Base-by-base conservation (phyloP, 2,113 vertebrate genomes). In the Aegithalos caudatus region DNA sequence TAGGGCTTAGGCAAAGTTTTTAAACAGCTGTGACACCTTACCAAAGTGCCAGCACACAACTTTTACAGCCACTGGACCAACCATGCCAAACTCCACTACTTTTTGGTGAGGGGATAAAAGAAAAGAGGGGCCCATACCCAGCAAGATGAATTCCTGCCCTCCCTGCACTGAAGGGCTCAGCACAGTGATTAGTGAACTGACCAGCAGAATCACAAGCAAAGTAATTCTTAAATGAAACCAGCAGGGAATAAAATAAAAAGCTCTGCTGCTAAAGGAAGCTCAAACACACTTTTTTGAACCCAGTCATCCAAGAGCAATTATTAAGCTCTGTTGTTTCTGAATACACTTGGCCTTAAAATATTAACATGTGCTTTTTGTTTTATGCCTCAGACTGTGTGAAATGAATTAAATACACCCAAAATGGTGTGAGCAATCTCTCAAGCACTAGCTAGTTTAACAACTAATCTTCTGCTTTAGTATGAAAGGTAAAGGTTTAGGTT, bases 341-440 rank as follows among this genome's bases (percentile, higher is more conserved):
- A 69, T 19, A 79, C 62, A 40, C 44, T 96, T 74, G 78, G 84
- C 80, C 77, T 94, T 90, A 86, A 74, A 96, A 76, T 33, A 74
- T 80, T 95, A 95, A 94, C 84, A 95, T 71, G 72, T 92, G 84
- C 83, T 95, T 94, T 95, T 81, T 93, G 89, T 81, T 92, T 92
- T 82, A 67, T 88, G 54, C 76, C 85, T 97, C 91, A 94, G 47
- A 92, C 58, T 85, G 93, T 14, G 61, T 62, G 83, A 81, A 48
- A 83, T n/a, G 23, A 94, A 86, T 85, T 81, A 94, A 94, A 95
- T 86, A 60, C 51, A 87, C 58, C 57, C 82, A 89, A 92, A 94
- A 95, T 54, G 48, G 92, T 44, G 74, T 93, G 94, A 95, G 78
- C 86, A 91, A 92, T 74, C 38, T 56, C 79, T 73, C 79, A 88